Conservation (phyloP, 2,888 invertebrate species). For the Scaptomyza tumidula region DNA sequence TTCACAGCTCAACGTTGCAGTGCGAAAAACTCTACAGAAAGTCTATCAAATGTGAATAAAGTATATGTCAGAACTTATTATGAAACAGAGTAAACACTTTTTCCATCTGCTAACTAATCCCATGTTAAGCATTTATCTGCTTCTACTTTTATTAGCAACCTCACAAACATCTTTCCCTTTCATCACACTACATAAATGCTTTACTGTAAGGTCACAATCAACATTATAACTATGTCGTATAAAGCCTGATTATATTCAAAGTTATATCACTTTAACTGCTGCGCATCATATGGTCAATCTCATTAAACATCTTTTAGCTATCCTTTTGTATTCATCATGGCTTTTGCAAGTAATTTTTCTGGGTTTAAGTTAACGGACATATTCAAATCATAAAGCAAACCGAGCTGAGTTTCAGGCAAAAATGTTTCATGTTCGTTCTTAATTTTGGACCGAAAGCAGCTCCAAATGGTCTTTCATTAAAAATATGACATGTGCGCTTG, state of each 20-base stretch:
- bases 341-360: conserved; percentile 24
- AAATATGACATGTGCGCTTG: conserved; percentile 46
- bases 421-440: conserved; percentile 25
- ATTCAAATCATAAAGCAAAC: conserved; percentile 34
- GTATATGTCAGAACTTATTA: neutral
- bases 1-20: neutral
- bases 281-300: neutral
- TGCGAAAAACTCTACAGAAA: neutral
- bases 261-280: neutral
- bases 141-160: neutral
- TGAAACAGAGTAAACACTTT: too few species aligned
- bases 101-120: neutral
- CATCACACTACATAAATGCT: conserved; percentile 10
- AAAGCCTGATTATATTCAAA: conserved; percentile 2
- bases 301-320: conserved; percentile 15
- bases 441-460: conserved; percentile 32
- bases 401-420: conserved; percentile 7
- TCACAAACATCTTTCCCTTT: neutral
- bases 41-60: neutral
- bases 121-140: neutral
- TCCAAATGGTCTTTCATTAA: conserved; percentile 54
- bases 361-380: conserved; percentile 11
- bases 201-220: neutral
- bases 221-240: neutral
- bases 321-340: conserved; percentile 9